phyloP scores from a whole-genome alignment of 2,888 invertebrate genomes.

The Microplitis deprimator region DNA sequence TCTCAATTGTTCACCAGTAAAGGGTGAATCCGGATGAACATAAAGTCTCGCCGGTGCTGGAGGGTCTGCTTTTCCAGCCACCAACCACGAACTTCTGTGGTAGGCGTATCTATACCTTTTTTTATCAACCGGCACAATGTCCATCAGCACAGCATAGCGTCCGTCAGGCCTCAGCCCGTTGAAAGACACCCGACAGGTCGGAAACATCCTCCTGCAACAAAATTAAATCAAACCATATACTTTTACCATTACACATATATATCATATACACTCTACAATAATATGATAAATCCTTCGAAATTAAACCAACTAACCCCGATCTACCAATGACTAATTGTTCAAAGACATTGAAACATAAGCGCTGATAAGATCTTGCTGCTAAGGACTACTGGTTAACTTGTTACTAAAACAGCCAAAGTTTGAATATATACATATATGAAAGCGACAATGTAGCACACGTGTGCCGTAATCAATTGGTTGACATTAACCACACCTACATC shows the following conservation, averaged over 20 bases:
- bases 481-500: slow-evolving; percentile 11
- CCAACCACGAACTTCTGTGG: slow-evolving; percentile 97
- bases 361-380: not conserved
- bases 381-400: not conserved
- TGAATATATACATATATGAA: not conserved
- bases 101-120: slow-evolving; percentile 98
- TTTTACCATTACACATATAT: not conserved
- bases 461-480: slow-evolving; percentile 14
- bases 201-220: slow-evolving; percentile 92
- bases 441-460: slow-evolving; percentile 5
- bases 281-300: not conserved
- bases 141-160: slow-evolving; percentile 93
- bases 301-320: slow-evolving; percentile 2
- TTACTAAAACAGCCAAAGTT: not conserved
- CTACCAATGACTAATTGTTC: slow-evolving; percentile 5
- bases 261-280: no score
- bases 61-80: slow-evolving; percentile 98
- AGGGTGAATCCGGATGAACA: slow-evolving; percentile 97
- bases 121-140: slow-evolving; percentile 97
- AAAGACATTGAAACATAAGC: not conserved
- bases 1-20: slow-evolving; percentile 93
- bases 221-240: slow-evolving; percentile 31
- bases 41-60: slow-evolving; percentile 94
- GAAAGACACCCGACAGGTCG: slow-evolving; percentile 95
- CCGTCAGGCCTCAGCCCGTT: slow-evolving; percentile 86